A percentile compares a stretch with the other conserved stretches of the same genome.
These are phyloP conservation scores for Antechinus stuartii DNA, from an alignment of 2,113 vertebrate genomes.

Conservation along the genomic window DNA sequence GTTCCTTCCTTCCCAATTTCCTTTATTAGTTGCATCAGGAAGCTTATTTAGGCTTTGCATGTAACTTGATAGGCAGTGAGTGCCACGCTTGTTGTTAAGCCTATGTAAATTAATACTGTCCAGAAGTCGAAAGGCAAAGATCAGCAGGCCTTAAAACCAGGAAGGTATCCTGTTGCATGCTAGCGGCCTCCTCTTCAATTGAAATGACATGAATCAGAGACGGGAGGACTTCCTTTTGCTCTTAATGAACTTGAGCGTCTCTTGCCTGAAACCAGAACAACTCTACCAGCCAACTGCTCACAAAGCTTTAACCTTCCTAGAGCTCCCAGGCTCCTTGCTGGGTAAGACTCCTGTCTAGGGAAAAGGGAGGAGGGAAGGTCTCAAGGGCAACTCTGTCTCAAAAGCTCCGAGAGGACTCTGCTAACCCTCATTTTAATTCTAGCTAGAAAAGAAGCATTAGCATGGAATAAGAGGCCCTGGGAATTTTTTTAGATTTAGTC, in stretches of 20 bases:
- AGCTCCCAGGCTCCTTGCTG: not conserved
- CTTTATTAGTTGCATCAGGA: slow-evolving; percentile 86
- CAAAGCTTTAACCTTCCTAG: not conserved
- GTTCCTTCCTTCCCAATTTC: slow-evolving; percentile 86
- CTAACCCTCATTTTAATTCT: not conserved
- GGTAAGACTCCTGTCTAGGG: not conserved
- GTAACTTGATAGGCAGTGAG: slow-evolving; percentile 82
- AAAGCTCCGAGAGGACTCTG: not conserved
- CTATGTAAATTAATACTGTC: slow-evolving; percentile 84
- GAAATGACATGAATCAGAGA: slow-evolving; percentile 75
- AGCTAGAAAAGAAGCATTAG: not conserved
- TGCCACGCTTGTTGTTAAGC: slow-evolving; percentile 75
- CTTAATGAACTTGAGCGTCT: slow-evolving; percentile 76
- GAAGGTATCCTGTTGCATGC: slow-evolving; percentile 81
- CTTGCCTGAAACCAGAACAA: slow-evolving; percentile 69
- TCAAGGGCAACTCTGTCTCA: not conserved
- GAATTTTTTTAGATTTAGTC: not conserved
- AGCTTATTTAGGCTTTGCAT: slow-evolving; percentile 79
- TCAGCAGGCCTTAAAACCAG: slow-evolving; percentile 77
- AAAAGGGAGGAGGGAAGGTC: not conserved
- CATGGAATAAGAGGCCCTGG: not conserved
- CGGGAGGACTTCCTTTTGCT: slow-evolving; percentile 74
- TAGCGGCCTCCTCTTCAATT: slow-evolving; percentile 79
- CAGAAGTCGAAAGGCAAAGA: slow-evolving; percentile 81
- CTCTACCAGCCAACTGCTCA: not conserved